Evolutionary conservation across 92 coral and sea anemone genomes (phyloP).

Genomic region (Galaxea fascicularis): DNA sequence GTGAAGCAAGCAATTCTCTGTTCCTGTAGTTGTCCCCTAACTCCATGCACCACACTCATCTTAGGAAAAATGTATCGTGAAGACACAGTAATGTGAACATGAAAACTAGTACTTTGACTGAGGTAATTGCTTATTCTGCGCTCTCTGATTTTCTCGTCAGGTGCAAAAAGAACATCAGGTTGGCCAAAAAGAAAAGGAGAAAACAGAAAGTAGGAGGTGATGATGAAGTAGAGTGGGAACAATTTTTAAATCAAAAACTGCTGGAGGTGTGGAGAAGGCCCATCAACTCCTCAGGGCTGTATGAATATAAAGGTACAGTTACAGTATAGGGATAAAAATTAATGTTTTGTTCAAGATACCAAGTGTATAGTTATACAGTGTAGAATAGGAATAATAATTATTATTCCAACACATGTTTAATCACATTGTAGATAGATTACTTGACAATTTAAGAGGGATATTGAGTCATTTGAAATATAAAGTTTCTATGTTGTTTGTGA

Average conservation of each 20-base stretch:
- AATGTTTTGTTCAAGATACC: neutral
- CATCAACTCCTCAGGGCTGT: conserved; percentile 75
- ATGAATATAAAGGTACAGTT: conserved; percentile 91
- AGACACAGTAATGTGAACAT: neutral
- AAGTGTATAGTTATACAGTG: neutral
- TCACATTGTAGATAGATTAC: no score
- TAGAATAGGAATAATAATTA: neutral
- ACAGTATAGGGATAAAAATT: no score
- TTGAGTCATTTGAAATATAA: no score
- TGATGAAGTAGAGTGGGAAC: conserved; percentile 74
- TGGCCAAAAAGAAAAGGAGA: conserved; percentile 67
- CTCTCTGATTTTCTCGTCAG: conserved; percentile 35
- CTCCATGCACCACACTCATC: no score
- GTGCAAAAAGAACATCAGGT: conserved; percentile 66
- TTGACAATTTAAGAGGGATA: no score
- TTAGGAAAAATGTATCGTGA: no score
- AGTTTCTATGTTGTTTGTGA: no score
- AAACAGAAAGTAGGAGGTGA: conserved; percentile 45
- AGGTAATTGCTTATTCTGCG: neutral
- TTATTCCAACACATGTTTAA: no score
- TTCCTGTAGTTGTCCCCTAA: no score
- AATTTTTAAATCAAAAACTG: conserved; percentile 79
- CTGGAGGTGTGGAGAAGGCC: conserved; percentile 92
- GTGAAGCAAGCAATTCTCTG: no score
- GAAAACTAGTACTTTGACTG: neutral